Conservation (phyloP, 2,888 invertebrate species). For the Ophonus ardosiacus region DNA sequence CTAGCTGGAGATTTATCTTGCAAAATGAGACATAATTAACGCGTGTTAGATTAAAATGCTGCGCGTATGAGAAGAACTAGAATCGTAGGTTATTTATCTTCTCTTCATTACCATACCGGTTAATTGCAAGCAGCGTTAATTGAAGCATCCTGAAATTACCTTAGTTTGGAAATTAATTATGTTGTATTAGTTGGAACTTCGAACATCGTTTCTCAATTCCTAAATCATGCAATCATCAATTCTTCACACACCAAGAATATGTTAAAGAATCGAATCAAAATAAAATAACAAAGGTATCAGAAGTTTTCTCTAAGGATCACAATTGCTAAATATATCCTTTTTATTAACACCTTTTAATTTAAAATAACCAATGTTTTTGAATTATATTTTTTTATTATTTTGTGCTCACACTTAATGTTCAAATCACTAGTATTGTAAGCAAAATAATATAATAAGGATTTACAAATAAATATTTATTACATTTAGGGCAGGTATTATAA, state of each 20-base stretch:
- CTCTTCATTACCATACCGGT: slow-evolving; percentile 54
- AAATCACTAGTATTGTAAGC: no score
- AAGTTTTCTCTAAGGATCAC: no score
- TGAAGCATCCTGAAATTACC: slow-evolving; percentile 24
- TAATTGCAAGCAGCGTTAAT: slow-evolving; percentile 43
- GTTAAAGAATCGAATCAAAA: slow-evolving; percentile 4
- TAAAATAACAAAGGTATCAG: background rate
- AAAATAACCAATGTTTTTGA: no score
- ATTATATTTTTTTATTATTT: no score
- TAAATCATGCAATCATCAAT: background rate
- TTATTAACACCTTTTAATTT: no score
- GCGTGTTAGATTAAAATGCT: slow-evolving; percentile 28
- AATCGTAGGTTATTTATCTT: slow-evolving; percentile 9
- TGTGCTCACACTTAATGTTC: no score
- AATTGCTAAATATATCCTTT: no score
- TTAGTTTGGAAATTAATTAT: slow-evolving; percentile 53
- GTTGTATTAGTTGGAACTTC: slow-evolving; percentile 23
- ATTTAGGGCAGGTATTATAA: no score
- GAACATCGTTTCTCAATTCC: slow-evolving; percentile 28
- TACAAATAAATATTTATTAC: no score
- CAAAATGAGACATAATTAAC: slow-evolving; percentile 36
- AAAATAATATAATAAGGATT: no score
- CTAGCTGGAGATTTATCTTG: slow-evolving; percentile 10
- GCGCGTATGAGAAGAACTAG: slow-evolving; percentile 2
- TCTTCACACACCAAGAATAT: slow-evolving; percentile 36